phyloP scores from a whole-genome alignment of 2,797 vertebrate genomes.

The Labeo calbasu region DNA sequence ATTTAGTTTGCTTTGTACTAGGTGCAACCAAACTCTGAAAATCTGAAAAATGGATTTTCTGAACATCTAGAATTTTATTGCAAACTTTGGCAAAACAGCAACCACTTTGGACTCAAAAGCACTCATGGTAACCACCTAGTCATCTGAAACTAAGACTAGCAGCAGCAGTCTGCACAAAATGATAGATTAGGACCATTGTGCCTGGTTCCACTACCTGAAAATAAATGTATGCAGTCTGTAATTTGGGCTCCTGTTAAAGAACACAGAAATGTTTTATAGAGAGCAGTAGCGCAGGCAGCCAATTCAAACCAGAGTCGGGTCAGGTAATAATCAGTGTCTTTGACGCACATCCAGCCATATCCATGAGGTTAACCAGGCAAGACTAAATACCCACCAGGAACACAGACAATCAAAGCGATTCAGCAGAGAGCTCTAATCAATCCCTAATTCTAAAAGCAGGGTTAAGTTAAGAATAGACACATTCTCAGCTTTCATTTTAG shows the following conservation, averaged over 20 bases:
- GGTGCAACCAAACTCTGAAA: neutral
- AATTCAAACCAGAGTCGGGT: constrained; percentile 35
- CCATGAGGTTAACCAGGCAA: constrained; percentile 71
- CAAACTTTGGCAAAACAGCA: neutral
- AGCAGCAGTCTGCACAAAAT: constrained; percentile 58
- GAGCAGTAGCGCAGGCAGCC: neutral
- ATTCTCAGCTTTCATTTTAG: neutral
- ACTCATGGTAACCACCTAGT: constrained; percentile 48
- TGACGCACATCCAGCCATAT: constrained; percentile 60
- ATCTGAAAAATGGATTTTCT: neutral
- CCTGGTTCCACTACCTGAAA: constrained; percentile 63
- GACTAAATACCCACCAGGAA: constrained; percentile 57
- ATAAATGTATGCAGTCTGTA: constrained; percentile 58
- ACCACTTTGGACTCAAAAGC: neutral
- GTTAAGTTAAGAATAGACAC: constrained; percentile 8
- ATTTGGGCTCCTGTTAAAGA: constrained; percentile 61
- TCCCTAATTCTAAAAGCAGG: constrained; percentile 18
- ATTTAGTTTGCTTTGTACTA: neutral
- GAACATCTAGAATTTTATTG: neutral
- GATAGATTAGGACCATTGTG: constrained; percentile 50
- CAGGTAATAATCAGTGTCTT: constrained; percentile 58
- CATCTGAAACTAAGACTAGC: constrained; percentile 64
- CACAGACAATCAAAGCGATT: constrained; percentile 58
- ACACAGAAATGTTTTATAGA: constrained; percentile 47
- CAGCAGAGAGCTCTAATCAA: constrained; percentile 47